These are phyloP conservation scores for Macaria liturata DNA, from an alignment of 2,888 invertebrate genomes.

Conservation along the genomic window DNA sequence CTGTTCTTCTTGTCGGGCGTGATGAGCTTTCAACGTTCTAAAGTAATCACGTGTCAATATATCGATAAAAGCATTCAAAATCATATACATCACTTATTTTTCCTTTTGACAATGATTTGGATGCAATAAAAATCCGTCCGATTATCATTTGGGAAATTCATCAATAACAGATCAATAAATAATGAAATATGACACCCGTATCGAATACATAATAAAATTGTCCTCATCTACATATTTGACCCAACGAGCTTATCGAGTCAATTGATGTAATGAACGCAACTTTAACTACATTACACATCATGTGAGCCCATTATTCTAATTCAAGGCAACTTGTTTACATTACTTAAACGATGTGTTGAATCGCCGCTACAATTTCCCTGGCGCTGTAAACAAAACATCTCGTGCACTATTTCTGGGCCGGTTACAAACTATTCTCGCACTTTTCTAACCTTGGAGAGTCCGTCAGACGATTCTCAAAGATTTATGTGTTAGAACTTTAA, in stretches of 20 bases:
- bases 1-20: too few relatives aligned
- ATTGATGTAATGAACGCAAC: conserved; percentile 10
- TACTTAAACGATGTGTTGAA: conserved; percentile 21
- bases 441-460: conserved; percentile 68
- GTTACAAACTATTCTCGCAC: conserved; percentile 64
- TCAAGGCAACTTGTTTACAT: conserved; percentile 23
- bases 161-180: not conserved
- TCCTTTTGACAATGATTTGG: too few relatives aligned
- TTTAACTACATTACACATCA: conserved; percentile 6
- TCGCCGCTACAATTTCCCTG: conserved; percentile 22
- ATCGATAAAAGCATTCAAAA: too few relatives aligned
- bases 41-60: too few relatives aligned
- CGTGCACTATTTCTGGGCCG: conserved; percentile 63
- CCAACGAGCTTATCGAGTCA: conserved; percentile 4
- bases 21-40: too few relatives aligned
- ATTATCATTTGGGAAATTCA: too few relatives aligned
- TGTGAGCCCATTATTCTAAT: not conserved
- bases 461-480: conserved; percentile 68
- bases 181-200: conserved; percentile 2
- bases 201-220: conserved; percentile 10
- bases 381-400: conserved; percentile 49
- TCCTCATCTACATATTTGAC: conserved; percentile 8
- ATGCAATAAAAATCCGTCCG: too few relatives aligned
- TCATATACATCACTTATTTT: too few relatives aligned
- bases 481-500: conserved; percentile 63